Percentiles rank a stretch among this genome's conserved stretches.
phyloP scores from a whole-genome alignment of 2,113 vertebrate species.

The Hypanus sabinus region DNA sequence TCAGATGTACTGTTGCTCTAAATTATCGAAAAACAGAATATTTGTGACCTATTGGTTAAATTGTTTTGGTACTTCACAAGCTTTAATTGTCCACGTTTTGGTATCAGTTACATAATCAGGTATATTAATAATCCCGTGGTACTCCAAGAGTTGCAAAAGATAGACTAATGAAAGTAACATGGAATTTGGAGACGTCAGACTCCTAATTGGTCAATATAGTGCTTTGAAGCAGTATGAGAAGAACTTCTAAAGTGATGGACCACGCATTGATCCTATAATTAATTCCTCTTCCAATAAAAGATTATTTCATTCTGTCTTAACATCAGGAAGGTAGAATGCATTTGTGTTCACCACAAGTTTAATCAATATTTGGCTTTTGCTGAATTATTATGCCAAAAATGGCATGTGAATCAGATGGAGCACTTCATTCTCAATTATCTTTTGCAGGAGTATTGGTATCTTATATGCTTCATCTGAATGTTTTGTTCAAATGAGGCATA shows the following conservation, averaged over 20 bases:
- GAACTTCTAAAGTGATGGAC: neutral
- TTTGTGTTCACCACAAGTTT: neutral
- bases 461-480: neutral
- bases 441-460: neutral
- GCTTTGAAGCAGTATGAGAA: neutral
- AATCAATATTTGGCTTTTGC: neutral
- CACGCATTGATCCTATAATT: neutral
- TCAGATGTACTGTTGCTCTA: neutral
- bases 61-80: neutral
- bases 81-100: neutral
- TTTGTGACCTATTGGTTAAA: neutral
- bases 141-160: neutral
- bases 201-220: neutral
- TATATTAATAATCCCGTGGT: neutral
- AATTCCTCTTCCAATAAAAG: neutral
- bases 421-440: constrained; percentile 1
- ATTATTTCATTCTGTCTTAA: neutral
- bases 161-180: neutral
- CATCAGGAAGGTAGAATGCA: neutral
- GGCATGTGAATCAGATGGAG: neutral
- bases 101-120: neutral
- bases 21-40: neutral
- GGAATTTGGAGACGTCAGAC: neutral
- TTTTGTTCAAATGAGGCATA: neutral
- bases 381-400: neutral